Conservation (phyloP, 2,888 invertebrate species). For the Stenichneumon culpator region DNA sequence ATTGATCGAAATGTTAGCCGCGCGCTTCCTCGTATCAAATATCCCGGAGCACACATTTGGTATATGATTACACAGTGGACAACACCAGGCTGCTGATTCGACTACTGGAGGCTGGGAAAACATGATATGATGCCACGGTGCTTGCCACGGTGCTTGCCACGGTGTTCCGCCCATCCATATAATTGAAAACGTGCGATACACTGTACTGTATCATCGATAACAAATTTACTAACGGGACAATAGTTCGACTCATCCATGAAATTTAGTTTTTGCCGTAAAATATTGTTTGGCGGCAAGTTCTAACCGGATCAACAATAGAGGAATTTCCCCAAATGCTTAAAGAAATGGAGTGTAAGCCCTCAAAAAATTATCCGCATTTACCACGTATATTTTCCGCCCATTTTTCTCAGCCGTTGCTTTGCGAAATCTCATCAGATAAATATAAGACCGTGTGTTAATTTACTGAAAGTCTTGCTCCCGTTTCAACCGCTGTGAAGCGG, state of each 20-base stretch:
- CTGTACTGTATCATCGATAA: not conserved
- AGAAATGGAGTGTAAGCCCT: too few relatives aligned
- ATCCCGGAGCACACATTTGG: conserved; percentile 19
- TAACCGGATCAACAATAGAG: too few relatives aligned
- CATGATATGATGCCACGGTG: conserved; percentile 49
- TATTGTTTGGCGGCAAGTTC: too few relatives aligned
- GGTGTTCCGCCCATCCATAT: not conserved
- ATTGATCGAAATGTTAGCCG: conserved; percentile 40
- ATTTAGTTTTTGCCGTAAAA: too few relatives aligned
- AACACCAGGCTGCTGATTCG: conserved; percentile 20
- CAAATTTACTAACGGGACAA: not conserved
- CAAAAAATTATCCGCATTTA: too few relatives aligned
- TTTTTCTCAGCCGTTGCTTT: too few relatives aligned
- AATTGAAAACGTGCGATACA: not conserved
- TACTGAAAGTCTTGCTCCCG: too few relatives aligned
- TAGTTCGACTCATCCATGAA: not conserved
- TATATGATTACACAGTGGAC: conserved; percentile 7
- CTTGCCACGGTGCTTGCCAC: conserved; percentile 44
- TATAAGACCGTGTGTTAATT: too few relatives aligned
- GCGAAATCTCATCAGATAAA: too few relatives aligned
- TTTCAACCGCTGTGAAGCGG: too few relatives aligned
- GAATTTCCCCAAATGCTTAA: too few relatives aligned
- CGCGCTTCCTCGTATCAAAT: conserved; percentile 5
- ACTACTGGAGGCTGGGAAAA: conserved; percentile 45
- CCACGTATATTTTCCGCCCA: too few relatives aligned